Base-by-base conservation (phyloP, 2,113 vertebrate genomes). In the Piprites chloris region DNA sequence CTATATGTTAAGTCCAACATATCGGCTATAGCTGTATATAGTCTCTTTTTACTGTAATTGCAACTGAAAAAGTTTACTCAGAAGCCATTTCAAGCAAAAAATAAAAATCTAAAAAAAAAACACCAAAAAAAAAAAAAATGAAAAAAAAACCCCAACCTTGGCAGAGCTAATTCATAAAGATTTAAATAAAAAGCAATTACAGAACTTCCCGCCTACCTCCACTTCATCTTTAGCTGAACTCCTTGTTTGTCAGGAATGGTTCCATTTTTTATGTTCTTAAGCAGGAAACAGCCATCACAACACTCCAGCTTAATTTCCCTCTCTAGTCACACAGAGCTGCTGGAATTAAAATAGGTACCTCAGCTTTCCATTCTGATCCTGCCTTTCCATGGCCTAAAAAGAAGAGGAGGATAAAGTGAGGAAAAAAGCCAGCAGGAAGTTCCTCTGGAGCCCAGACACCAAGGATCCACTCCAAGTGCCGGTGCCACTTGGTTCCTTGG, bases 101-200 rank as follows among this genome's bases (percentile, higher is more conserved):
- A 81, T 59, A 84, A 80, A 86, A 95, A 67, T 30, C 75, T 63
- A 69, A 81, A 87, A 71, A 56, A 89, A 75, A 80, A 87, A 73
- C 14, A 46, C 50, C 52, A 56, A 61, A 37, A 12, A 47, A n/a
- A n/a, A n/a, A n/a, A n/a, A n/a, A n/a, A n/a, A n/a, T n/a, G n/a
- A n/a, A n/a, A n/a, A n/a, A n/a, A n/a, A n/a, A n/a, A n/a, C n/a
- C 32, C 41, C 86, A 74, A 30, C 53, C 65, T 56, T 90, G 84
- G 83, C 92, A 95, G 80, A 94, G 90, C 86, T 94, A 96, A 96
- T 97, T 96, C 95, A 96, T 94, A 81, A 96, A 96, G 96, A 84
- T 74, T 96, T 88, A 94, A 97, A 92, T 94, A 92, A 96, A 93
- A 93, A 62, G 80, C 95, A 94, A 86, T 97, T 93, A 88, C 80